Conservation (phyloP, 2,797 vertebrate genomes). For the Rhinogobio ventralis region DNA sequence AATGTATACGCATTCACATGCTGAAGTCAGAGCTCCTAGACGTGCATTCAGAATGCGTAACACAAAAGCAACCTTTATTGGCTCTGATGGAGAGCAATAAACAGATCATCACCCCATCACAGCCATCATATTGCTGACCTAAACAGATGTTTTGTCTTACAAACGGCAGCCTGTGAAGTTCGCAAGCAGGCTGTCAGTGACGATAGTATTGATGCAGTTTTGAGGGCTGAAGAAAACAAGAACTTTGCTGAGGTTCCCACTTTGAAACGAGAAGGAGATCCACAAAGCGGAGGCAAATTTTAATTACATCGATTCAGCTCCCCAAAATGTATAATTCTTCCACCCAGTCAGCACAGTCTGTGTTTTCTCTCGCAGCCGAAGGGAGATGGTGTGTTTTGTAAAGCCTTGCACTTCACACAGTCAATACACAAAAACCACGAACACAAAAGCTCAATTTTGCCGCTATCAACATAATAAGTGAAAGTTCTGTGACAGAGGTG, state of each 20-base stretch:
- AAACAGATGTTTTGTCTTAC: conserved; percentile 84
- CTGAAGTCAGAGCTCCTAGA: conserved; percentile 69
- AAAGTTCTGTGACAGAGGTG: conserved; percentile 76
- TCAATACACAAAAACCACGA: conserved; percentile 72
- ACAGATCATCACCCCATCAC: conserved; percentile 83
- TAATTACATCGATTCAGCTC: conserved; percentile 86
- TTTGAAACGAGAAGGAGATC: conserved; percentile 78
- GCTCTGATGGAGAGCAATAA: conserved; percentile 75
- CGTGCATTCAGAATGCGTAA: conserved; percentile 72
- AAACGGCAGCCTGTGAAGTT: conserved; percentile 81
- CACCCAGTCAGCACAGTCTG: conserved; percentile 82
- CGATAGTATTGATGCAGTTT: conserved; percentile 86
- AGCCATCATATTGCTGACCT: conserved; percentile 81
- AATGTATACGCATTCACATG: conserved; percentile 12
- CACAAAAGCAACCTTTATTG: conserved; percentile 81
- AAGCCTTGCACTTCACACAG: conserved; percentile 73
- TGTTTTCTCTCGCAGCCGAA: conserved; percentile 78
- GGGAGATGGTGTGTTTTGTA: conserved; percentile 78
- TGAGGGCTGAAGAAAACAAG: conserved; percentile 80
- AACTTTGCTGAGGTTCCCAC: conserved; percentile 85
- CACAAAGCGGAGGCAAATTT: conserved; percentile 79
- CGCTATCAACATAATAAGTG: conserved; percentile 78
- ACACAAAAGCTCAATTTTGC: conserved; percentile 77
- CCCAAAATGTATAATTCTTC: conserved; percentile 83
- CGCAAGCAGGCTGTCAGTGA: conserved; percentile 81